Evolutionary conservation across 2,797 vertebrate genomes (phyloP), one percentile per base, ranked within the genome.

Genomic region (Notoglanidium macrostoma): DNA sequence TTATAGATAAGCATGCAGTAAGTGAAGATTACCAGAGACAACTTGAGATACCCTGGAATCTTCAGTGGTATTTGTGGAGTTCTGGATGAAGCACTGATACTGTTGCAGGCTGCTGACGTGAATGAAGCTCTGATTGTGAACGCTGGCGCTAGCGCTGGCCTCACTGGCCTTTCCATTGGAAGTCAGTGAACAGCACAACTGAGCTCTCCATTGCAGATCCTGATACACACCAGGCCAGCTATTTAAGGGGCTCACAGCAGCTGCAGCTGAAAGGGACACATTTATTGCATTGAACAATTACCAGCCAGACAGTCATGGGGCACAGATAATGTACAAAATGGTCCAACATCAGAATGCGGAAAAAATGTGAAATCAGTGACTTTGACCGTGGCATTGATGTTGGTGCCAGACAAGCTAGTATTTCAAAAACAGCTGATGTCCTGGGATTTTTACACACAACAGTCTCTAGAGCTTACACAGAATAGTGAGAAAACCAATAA

Each of bases 131-230:
- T 84, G 65, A 57, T 84, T 84, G 51, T 49, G 61, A 68, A 54
- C 6, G 14, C 26, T 59, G 79, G 54, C 5, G 78, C 14, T 23
- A n/a, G 12, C 6, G 5, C 81, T 5, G 29, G 80, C 74, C n/a
- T 46, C 44, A 0, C 5, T 21, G n/a, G 23, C 40, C 0, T 55
- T 87, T 80, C 55, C 90, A 76, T 74, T 81, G 84, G 89, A 63
- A 44, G 87, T 89, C 89, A 93, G 93, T 85, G 94, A 92, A 94
- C 95, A 96, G 92, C 95, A 95, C 77, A 96, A 89, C 88, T 91
- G 88, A 90, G 92, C 91, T 78, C 90, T 92, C 96, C 95, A 96
- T 0, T 95, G 94, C 67, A 95, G 91, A 44, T 92, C 90, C 85
- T 92, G n/a, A 23, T 88, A 89, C 84, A 83, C 88, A 54, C 87